Base-by-base conservation (phyloP, 2,113 vertebrate species). In the Calidris pugnax region DNA sequence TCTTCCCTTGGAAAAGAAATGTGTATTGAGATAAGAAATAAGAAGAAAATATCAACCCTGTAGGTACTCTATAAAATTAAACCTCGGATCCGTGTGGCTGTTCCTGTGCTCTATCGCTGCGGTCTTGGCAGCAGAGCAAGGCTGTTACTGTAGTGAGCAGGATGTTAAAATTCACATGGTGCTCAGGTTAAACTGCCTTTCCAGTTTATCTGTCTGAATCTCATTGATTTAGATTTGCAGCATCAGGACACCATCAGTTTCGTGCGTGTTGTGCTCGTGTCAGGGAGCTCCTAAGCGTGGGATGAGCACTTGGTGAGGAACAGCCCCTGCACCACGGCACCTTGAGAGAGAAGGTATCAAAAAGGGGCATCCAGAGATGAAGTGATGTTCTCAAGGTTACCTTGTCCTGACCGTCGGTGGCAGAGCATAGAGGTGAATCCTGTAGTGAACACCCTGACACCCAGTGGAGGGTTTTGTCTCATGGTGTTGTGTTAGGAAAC, bases 31-130 rank as follows among this genome's bases (percentile, higher is more conserved):
- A 72, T 41, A 87, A 82, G 81, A 85, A 85, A 56, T 30, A 39
- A 74, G 60, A 89, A 83, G 50, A 87, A 91, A 95, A 95, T 50
- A 85, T 69, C 80, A 90, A 18, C 37, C 10, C 24, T 69, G 50
- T n/a, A 39, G 85, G 45, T 82, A 26, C 18, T 88, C 8, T 8
- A 12, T 47, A 12, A 69, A 86, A 90, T 59, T 32, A 57, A 85
- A 39, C 24, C 47, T 91, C 14, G 20, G 48, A 13, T 45, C 41
- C 0, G 0, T 30, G 69, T 37, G 11, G 69, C 35, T 64, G 8
- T 37, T 66, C 45, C 47, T 1, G 2, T 0, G 4, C 71, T 60
- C 18, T 67, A 6, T 53, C 6, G 24, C 39, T 60, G 47, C 26
- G 23, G 48, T 32, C 14, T 23, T 60, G 87, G 73, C 64, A 50